A percentile compares a stretch with the other conserved stretches of the same genome.
phyloP scores from a whole-genome alignment of 2,888 invertebrate genomes.

The Liopterus haemorrhoidalis region DNA sequence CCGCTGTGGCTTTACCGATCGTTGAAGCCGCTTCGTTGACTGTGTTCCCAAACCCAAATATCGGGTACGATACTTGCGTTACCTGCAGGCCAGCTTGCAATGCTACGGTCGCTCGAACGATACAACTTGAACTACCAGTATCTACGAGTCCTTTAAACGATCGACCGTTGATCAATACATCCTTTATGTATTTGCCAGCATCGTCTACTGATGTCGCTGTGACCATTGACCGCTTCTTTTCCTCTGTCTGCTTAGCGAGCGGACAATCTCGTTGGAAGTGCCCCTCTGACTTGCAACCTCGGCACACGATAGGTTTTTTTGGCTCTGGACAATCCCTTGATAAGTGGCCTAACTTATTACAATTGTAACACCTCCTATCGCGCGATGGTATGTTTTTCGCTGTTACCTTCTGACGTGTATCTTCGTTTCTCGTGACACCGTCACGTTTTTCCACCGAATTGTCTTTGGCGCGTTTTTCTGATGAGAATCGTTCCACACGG shows the following conservation, averaged over 20 bases:
- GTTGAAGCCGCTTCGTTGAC: no score
- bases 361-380: not conserved
- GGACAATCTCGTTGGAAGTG: no score
- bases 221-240: no score
- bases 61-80: no score
- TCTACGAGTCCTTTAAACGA: not conserved
- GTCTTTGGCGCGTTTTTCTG: no score
- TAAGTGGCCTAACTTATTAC: not conserved
- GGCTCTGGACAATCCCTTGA: not conserved
- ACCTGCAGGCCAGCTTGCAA: no score
- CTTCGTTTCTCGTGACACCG: not conserved
- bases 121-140: constrained; percentile 1
- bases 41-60: no score
- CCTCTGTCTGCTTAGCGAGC: no score
- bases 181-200: not conserved
- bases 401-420: not conserved
- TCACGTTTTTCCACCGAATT: no score
- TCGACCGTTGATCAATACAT: not conserved
- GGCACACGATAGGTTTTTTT: not conserved
- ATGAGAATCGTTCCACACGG: not conserved
- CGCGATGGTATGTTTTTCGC: not conserved
- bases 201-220: no score
- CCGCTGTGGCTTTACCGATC: no score
- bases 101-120: not conserved
- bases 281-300: no score